phyloP scores from a whole-genome alignment of 2,113 vertebrate genomes.

The Merops nubicus region DNA sequence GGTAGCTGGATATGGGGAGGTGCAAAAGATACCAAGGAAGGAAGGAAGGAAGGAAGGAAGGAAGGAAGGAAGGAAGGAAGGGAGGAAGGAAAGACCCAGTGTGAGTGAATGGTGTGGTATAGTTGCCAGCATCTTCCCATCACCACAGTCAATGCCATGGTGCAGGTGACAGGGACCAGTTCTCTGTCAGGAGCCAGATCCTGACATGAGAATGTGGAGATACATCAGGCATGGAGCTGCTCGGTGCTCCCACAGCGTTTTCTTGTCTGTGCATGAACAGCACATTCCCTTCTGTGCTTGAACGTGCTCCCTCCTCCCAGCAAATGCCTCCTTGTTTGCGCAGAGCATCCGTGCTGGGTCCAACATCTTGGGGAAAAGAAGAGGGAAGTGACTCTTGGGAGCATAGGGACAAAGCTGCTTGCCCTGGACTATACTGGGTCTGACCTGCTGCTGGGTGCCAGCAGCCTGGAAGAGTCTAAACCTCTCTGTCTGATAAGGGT shows the following conservation, averaged over 20 bases:
- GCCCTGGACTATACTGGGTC: background rate
- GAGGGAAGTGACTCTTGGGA: background rate
- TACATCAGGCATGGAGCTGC: background rate
- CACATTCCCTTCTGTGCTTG: background rate
- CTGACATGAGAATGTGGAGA: fast-evolving
- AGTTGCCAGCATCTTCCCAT: background rate
- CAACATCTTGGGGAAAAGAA: background rate
- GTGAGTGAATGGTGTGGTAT: background rate
- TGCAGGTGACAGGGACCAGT: background rate
- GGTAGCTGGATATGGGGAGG: background rate
- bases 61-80: no score
- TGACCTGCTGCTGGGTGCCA: background rate
- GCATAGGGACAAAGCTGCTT: background rate
- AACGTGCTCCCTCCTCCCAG: background rate
- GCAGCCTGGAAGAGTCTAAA: background rate
- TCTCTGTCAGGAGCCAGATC: background rate
- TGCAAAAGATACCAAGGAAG: background rate
- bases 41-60: background rate
- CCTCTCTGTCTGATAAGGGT: background rate
- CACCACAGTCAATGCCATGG: background rate
- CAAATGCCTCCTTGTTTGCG: background rate
- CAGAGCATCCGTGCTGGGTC: background rate
- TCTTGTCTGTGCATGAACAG: background rate
- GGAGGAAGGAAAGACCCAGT: background rate
- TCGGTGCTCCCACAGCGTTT: fast-evolving